A percentile compares a stretch with the other conserved stretches of the same genome.
Conservation (phyloP, 1,140 invertebrate genomes). For the Latrodectus geometricus region DNA sequence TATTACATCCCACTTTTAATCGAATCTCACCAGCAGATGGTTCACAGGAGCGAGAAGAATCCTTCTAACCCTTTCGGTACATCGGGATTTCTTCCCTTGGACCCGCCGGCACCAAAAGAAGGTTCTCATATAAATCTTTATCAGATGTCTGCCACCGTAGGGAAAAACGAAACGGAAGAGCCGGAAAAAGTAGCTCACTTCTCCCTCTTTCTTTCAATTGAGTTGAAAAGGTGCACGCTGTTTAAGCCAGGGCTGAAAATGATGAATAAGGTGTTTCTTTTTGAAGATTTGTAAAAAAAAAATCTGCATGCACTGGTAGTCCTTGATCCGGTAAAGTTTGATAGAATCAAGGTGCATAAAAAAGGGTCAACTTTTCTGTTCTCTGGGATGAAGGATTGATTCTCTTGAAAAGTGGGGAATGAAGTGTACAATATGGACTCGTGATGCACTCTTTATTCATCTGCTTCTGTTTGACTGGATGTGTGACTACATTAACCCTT, state of each 20-base stretch:
- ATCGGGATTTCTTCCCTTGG: neutral
- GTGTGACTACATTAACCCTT: too few relatives aligned
- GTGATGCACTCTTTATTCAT: too few relatives aligned
- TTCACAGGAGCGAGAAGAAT: neutral
- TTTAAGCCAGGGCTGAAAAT: conserved; percentile 24
- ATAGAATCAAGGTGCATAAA: too few relatives aligned
- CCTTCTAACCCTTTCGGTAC: neutral
- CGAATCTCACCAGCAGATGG: neutral
- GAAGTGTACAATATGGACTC: too few relatives aligned
- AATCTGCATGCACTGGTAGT: conserved; percentile 19
- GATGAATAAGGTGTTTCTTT: conserved; percentile 49
- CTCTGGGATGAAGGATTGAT: too few relatives aligned
- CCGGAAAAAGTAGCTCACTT: neutral
- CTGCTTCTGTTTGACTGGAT: too few relatives aligned
- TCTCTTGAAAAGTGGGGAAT: too few relatives aligned
- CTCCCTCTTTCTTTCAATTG: neutral
- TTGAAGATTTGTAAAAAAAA: conserved; percentile 1
- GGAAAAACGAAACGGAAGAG: conserved; percentile 4
- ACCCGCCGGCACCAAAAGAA: neutral
- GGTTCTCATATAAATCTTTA: conserved; percentile 48
- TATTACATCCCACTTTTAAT: neutral
- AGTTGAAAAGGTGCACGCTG: neutral
- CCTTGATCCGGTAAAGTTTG: conserved; percentile 17
- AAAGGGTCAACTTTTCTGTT: too few relatives aligned
- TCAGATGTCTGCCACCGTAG: conserved; percentile 36